A percentile compares a stretch with the other conserved stretches of the same genome.
Evolutionary conservation across 2,113 vertebrate genomes (phyloP).

Genomic region (Platysteira castanea): DNA sequence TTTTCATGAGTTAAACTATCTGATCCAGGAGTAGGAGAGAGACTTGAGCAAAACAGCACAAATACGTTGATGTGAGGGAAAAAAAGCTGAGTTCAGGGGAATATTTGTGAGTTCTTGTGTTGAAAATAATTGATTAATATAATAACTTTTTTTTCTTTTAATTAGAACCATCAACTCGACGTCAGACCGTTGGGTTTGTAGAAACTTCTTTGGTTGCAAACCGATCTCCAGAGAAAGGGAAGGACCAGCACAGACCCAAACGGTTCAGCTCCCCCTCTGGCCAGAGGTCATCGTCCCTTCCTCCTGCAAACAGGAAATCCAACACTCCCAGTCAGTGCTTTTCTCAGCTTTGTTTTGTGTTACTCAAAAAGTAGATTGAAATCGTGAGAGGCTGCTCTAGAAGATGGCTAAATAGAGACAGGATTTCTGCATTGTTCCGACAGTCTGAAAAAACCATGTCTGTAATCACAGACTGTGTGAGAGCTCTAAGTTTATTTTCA

Average conservation of each 20-base stretch:
- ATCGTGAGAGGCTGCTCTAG: neutral
- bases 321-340: slow-evolving; percentile 80
- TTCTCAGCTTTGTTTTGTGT: neutral
- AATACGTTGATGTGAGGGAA: neutral
- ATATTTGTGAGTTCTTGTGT: neutral
- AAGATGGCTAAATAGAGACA: neutral
- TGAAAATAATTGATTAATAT: neutral
- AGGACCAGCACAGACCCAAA: slow-evolving; percentile 75
- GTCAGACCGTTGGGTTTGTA: slow-evolving; percentile 76
- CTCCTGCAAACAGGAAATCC: slow-evolving; percentile 80
- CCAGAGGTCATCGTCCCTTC: slow-evolving; percentile 89
- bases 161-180: slow-evolving; percentile 75
- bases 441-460: neutral
- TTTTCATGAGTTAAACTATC: neutral
- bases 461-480: neutral
- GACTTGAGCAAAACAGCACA: neutral
- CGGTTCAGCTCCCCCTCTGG: slow-evolving; percentile 79
- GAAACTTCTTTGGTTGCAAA: slow-evolving; percentile 66
- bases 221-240: slow-evolving; percentile 71
- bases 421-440: neutral
- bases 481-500: neutral
- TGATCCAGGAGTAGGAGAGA: neutral
- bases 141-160: neutral
- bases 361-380: neutral
- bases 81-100: neutral